These are phyloP conservation scores for Augochlorella aurata DNA, from an alignment of 2,888 invertebrate genomes.

Conservation along the genomic window DNA sequence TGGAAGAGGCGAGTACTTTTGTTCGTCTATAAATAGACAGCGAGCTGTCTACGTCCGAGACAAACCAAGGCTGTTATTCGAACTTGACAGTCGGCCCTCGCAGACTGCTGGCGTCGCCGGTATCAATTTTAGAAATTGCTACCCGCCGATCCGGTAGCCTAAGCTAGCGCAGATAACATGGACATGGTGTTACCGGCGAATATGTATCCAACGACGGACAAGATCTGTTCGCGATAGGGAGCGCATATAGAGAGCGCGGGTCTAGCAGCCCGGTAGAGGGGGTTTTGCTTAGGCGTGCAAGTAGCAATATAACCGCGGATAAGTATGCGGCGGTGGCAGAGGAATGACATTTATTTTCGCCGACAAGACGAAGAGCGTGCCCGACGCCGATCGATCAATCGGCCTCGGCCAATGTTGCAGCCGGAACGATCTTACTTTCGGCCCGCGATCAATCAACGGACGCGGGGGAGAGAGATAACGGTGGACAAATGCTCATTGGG, in stretches of 20 bases:
- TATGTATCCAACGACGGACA: constrained; percentile 41
- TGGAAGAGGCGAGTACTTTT: background rate
- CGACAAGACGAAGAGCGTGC: constrained; percentile 46
- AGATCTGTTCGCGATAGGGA: constrained; percentile 44
- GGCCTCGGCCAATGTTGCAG: constrained; percentile 28
- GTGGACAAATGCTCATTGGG: constrained; percentile 42
- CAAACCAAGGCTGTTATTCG: background rate
- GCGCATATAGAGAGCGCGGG: constrained; percentile 20
- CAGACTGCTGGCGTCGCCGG: background rate
- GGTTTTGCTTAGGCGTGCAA: constrained; percentile 2
- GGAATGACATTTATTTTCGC: constrained; percentile 52
- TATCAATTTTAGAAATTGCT: background rate
- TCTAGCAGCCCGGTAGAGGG: constrained; percentile 7
- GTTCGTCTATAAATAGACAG: background rate
- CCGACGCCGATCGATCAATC: constrained; percentile 53
- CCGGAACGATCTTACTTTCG: constrained; percentile 47
- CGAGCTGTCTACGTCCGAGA: background rate
- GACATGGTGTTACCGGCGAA: constrained; percentile 22
- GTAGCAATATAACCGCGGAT: constrained; percentile 33
- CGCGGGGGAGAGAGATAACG: constrained; percentile 32
- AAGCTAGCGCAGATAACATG: constrained; percentile 31
- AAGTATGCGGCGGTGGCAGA: constrained; percentile 32
- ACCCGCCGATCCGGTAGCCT: constrained; percentile 32
- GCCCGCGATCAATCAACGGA: constrained; percentile 47
- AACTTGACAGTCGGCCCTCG: background rate